Conservation (phyloP, 1,140 invertebrate species). For the Lethrus apterus region DNA sequence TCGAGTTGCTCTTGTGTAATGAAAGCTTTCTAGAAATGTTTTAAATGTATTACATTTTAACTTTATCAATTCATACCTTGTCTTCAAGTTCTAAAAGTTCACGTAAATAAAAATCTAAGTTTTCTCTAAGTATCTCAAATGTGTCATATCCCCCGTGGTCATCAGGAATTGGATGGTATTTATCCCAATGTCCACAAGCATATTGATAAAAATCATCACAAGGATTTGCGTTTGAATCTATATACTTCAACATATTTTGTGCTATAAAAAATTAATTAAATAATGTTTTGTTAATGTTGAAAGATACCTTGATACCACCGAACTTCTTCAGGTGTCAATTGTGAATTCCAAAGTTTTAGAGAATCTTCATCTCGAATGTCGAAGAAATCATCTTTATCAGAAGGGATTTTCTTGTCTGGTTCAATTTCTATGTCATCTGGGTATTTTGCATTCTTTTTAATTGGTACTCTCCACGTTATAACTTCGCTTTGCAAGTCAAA, state of each 20-base stretch:
- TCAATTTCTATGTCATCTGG: background rate
- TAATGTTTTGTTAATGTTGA: background rate
- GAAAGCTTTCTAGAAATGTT: too few relatives aligned
- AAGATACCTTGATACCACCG: conserved; percentile 37
- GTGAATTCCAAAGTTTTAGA: conserved; percentile 19
- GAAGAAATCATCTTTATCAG: background rate
- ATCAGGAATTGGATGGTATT: conserved; percentile 74
- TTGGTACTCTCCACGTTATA: background rate
- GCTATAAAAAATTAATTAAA: conserved; percentile 35
- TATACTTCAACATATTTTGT: conserved; percentile 66
- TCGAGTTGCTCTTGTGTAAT: too few relatives aligned
- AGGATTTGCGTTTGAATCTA: conserved; percentile 70
- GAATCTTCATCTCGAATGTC: conserved; percentile 7
- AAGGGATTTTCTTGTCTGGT: too few relatives aligned
- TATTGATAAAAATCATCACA: conserved; percentile 90
- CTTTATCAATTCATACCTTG: too few relatives aligned
- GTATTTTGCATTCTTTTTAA: background rate
- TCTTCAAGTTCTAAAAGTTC: conserved; percentile 53
- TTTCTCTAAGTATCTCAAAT: conserved; percentile 74
- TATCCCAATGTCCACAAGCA: conserved; percentile 82
- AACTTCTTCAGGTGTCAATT: conserved; percentile 23
- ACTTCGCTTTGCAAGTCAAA: background rate
- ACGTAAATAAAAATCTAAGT: conserved; percentile 59
- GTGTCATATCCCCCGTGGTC: conserved; percentile 76
- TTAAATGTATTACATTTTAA: too few relatives aligned